Evolutionary conservation across 53 echinoderm and acorn worm genomes (phyloP), one percentile per base, ranked within the genome.

Genomic region (Holothuria scabra): DNA sequence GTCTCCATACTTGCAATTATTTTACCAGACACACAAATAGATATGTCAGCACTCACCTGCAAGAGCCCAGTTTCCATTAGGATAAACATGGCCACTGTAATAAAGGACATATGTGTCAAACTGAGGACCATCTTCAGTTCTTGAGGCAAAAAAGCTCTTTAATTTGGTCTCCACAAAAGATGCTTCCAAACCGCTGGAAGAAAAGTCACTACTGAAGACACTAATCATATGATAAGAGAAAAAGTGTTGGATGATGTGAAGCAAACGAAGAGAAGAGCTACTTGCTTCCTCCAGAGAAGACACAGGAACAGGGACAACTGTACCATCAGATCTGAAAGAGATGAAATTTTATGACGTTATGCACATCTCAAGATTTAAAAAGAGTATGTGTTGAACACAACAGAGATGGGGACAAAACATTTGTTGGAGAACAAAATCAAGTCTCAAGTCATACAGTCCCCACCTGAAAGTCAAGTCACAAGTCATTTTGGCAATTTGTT

Each of bases 211-310:
- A 65, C 96, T 96, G 82, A 87, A 96, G 59, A 92, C 86, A 82
- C 93, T 91, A 38, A 96, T 91, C 96, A 96, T 93, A 84, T 96
- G 96, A 83, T 96, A 74, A n/a, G 90, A 71, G 48, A 96, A 93
- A 87, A 96, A 96, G 11, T 91, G 89, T 63, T 96, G 96, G 78
- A 96, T 88, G 72, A 91, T 93, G 84, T 93, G 93, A 12, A 96
- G 90, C 29, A 96, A 90, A 8, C 91, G 80, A 49, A 93, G 89
- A 65, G 96, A 96, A 31, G 90, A 89, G 69, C 75, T 90, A 74
- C 93, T 96, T 79, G 91, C 83, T 65, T 96, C 93, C 66, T 96
- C 93, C 32, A 94, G 89, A 56, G 93, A 91, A 28, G 63, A 82
- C 67, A 87, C 88, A 22, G 96, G 91, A 52, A 96, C 76, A 26